Evolutionary conservation across 1,140 invertebrate genomes (phyloP).

Genomic region (Dinothrombium tinctorium): DNA sequence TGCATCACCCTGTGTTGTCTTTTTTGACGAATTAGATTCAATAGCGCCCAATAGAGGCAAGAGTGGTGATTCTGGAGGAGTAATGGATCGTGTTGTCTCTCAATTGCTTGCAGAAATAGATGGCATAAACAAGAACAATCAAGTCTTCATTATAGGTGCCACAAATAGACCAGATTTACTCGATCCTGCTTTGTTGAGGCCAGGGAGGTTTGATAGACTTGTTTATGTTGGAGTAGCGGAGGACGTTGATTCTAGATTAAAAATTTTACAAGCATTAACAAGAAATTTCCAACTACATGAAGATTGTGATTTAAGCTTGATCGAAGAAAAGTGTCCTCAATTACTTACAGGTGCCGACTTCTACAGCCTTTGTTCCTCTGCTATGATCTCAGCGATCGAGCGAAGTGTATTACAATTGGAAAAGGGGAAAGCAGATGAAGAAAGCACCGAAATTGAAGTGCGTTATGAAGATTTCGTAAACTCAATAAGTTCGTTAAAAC

Average conservation of each 20-base stretch:
- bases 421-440: background rate
- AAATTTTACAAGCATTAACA: conserved; percentile 25
- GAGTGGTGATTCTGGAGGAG: conserved; percentile 22
- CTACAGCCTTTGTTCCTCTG: conserved; percentile 40
- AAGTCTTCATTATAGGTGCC: conserved; percentile 16
- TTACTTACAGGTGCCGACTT: conserved; percentile 54
- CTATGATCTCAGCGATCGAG: conserved; percentile 17
- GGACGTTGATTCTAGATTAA: conserved; percentile 17
- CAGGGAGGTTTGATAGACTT: conserved; percentile 47
- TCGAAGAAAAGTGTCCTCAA: conserved; percentile 32
- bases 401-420: background rate
- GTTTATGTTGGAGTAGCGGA: conserved; percentile 66
- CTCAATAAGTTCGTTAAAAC: background rate
- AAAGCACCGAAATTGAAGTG: background rate
- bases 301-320: conserved; percentile 29
- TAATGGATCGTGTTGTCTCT: conserved; percentile 35
- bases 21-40: conserved; percentile 93
- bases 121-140: conserved; percentile 26
- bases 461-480: background rate
- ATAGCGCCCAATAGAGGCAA: conserved; percentile 36
- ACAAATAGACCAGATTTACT: conserved; percentile 92
- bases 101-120: conserved; percentile 42
- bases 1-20: conserved; percentile 74
- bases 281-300: conserved; percentile 20
- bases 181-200: conserved; percentile 70